These are phyloP conservation scores for Platyura marginata DNA, from an alignment of 1,140 invertebrate genomes.

Conservation along the genomic window DNA sequence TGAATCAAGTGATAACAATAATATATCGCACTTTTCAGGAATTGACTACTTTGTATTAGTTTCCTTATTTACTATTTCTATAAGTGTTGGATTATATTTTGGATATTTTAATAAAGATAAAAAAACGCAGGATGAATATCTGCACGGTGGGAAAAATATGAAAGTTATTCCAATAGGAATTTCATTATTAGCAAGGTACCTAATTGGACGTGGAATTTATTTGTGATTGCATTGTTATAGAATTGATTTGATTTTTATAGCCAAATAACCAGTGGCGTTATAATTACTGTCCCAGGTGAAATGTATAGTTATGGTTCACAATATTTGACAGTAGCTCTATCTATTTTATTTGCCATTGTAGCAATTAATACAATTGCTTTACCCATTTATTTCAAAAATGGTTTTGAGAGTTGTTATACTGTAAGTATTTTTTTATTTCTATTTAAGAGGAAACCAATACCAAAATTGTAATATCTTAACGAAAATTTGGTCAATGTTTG, in stretches of 20 bases:
- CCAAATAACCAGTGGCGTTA: constrained; percentile 62
- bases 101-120: constrained; percentile 25
- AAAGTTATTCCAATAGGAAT: constrained; percentile 41
- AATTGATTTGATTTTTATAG: constrained; percentile 23
- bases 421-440: constrained; percentile 25
- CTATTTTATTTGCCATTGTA: constrained; percentile 41
- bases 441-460: too few species aligned
- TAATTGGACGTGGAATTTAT: constrained; percentile 3
- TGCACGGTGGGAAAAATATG: constrained; percentile 43
- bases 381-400: constrained; percentile 66
- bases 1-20: too few species aligned
- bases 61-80: too few species aligned
- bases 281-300: constrained; percentile 62
- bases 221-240: not conserved
- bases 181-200: constrained; percentile 40
- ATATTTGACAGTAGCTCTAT: constrained; percentile 37
- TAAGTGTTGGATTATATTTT: not conserved
- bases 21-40: too few species aligned
- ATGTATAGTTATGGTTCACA: constrained; percentile 59
- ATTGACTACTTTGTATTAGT: too few species aligned
- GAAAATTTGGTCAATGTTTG: too few species aligned
- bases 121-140: constrained; percentile 37
- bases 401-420: constrained; percentile 69
- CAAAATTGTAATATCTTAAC: too few species aligned
- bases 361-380: constrained; percentile 51